Base-by-base conservation (phyloP, 1,140 invertebrate genomes). In the Leptoteleia sp. region DNA sequence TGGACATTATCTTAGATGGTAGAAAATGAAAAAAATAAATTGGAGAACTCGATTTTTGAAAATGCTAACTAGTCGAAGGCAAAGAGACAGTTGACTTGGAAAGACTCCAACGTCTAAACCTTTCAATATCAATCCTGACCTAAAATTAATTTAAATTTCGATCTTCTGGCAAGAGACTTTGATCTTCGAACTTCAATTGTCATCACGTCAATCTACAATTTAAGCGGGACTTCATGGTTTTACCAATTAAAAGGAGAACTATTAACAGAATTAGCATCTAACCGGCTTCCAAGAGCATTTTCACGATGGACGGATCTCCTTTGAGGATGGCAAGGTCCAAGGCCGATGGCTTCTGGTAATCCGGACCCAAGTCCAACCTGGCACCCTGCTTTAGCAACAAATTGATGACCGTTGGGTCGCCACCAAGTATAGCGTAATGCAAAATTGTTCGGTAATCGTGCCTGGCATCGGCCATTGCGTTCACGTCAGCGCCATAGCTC, bases 351-450 rank as follows among this genome's bases (percentile, higher is more conserved):
- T 96, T 96, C 76, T 93, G 93, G 65, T 96, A 93, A 5, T 94
- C 92, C 1, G 90, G 87, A 1, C 90, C 87, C 6, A 25, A 6
- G 22, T 25, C 22, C 6, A n/a, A 90, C 11, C 89, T 91, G 0
- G 95, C 94, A 0, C 95, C 95, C 86, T 96, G 94, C 83, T 95
- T 94, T 9, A 97, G 88, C 11, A 97, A 86, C n/a, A 96, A 87
- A 83, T 95, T 94, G 0, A 96, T 94, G 1, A 95, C 95, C 0
- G 92, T 91, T 37, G 92, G 90, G 82, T 95, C 96, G 57, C 93
- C 94, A 27, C 94, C 94, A 7, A 96, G 90, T 2, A 97, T 94
- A n/a, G 95, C 96, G 84, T 96, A 97, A 84, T 97, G 95, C 70
- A 97, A 89, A 12, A 96, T 95, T 4, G 95, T 96, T 48, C 95